A percentile compares a stretch with the other conserved stretches of the same genome.
Evolutionary conservation across 2,797 vertebrate species (phyloP).

Genomic region (Parauchenoglanis ngamensis): DNA sequence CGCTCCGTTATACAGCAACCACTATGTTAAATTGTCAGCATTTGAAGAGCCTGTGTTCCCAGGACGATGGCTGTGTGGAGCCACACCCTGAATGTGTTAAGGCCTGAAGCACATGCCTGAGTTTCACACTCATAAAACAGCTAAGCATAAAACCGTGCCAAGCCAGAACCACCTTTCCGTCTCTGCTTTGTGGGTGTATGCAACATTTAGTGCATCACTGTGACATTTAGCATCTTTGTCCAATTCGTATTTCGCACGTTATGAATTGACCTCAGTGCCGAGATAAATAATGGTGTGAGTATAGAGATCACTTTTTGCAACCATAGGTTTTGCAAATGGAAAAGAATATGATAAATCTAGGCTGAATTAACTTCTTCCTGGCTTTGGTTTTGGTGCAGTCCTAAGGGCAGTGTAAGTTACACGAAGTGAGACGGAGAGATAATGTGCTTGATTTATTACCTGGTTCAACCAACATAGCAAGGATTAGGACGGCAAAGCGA

Average conservation of each 20-base stretch:
- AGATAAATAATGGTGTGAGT: not conserved
- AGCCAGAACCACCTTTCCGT: conserved; percentile 18
- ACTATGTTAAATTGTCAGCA: conserved; percentile 16
- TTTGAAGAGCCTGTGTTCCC: conserved; percentile 14
- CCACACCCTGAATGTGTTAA: conserved; percentile 55
- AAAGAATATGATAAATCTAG: conserved; percentile 7
- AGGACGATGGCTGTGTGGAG: conserved; percentile 29
- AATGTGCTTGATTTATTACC: conserved; percentile 44
- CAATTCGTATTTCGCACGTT: conserved; percentile 13
- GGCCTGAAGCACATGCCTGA: conserved; percentile 48
- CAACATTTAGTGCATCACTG: conserved; percentile 22
- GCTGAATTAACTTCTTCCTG: not conserved
- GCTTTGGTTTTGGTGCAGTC: not conserved
- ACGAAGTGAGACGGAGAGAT: conserved; percentile 8
- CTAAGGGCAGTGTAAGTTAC: conserved; percentile 11
- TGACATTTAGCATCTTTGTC: conserved; percentile 23
- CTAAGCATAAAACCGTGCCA: conserved; percentile 13
- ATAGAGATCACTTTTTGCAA: not conserved
- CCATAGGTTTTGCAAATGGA: conserved; percentile 3
- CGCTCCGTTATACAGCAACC: conserved; percentile 11
- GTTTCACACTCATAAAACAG: conserved; percentile 37
- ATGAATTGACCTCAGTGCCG: not conserved
- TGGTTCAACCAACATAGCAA: conserved; percentile 5
- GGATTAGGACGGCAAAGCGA: not conserved
- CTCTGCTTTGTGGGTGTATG: conserved; percentile 25